phyloP scores from a whole-genome alignment of 1,140 invertebrate species.

The Coenobita brevimanus region DNA sequence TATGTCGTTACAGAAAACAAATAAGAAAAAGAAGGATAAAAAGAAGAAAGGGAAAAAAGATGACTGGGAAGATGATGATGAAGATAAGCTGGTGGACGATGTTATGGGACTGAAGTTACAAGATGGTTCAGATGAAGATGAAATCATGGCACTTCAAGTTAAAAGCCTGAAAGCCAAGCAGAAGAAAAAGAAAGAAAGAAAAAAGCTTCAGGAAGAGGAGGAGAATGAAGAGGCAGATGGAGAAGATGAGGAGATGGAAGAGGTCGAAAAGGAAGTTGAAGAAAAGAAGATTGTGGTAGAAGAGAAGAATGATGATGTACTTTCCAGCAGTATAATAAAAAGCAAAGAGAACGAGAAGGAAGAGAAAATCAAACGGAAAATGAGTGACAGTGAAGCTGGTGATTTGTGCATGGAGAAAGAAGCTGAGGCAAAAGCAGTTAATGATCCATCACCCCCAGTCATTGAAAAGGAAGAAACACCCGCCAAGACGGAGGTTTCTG shows the following conservation, averaged over 20 bases:
- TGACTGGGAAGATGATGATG: constrained; percentile 47
- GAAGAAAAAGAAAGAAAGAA: constrained; percentile 35
- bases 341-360: background rate
- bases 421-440: background rate
- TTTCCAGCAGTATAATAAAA: too few species aligned
- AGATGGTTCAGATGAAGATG: constrained; percentile 26
- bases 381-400: too few species aligned
- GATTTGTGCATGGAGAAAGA: background rate
- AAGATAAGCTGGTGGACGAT: constrained; percentile 64
- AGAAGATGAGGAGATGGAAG: background rate
- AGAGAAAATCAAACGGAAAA: too few species aligned
- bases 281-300: background rate
- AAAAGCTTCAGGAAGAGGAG: background rate
- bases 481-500: background rate
- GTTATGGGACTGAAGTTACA: constrained; percentile 40
- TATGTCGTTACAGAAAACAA: constrained; percentile 24
- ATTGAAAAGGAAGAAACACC: background rate
- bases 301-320: too few species aligned
- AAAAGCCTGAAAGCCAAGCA: constrained; percentile 29
- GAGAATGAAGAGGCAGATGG: background rate
- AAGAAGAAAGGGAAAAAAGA: constrained; percentile 68
- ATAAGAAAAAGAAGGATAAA: constrained; percentile 63
- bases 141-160: constrained; percentile 7
- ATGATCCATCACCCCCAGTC: background rate
- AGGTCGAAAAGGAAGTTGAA: background rate